Percentiles rank a stretch among this genome's conserved stretches.
Conservation (phyloP, 1,140 invertebrate genomes). For the Zaprionus ghesquierei region DNA sequence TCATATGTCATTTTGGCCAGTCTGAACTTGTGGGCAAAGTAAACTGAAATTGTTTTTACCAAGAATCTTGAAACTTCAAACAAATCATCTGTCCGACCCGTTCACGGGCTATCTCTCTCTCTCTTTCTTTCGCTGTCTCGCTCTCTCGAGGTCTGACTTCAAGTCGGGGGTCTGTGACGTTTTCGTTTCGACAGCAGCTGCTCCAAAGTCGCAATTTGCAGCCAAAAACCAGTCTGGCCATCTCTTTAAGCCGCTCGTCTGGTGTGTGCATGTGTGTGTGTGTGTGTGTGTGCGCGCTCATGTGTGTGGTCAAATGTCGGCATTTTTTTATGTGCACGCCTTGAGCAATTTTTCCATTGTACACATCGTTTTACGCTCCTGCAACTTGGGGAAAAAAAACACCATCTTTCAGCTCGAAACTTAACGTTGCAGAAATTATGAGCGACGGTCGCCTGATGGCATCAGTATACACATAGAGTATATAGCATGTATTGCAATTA, state of each 20-base stretch:
- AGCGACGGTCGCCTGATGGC: conserved; percentile 1
- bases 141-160: background rate
- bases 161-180: conserved; percentile 24
- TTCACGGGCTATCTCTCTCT: conserved; percentile 18
- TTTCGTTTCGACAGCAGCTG: conserved; percentile 39
- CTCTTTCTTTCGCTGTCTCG: conserved; percentile 9
- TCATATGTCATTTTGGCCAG: conserved; percentile 23
- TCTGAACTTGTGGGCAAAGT: conserved; percentile 17
- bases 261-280: background rate
- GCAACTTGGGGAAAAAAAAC: conserved; percentile 14
- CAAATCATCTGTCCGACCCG: conserved; percentile 51
- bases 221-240: conserved; percentile 74
- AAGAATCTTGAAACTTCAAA: conserved; percentile 63
- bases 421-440: conserved; percentile 74
- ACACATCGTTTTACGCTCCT: conserved; percentile 33
- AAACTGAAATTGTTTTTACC: conserved; percentile 71
- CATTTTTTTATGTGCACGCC: conserved; percentile 68
- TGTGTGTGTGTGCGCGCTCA: conserved; percentile 1
- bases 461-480: background rate
- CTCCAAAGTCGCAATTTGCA: conserved; percentile 52
- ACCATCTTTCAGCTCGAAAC: conserved; percentile 35
- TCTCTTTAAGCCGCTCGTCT: conserved; percentile 54
- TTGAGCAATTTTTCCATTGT: conserved; percentile 70
- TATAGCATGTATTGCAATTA: background rate
- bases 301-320: conserved; percentile 75